These are phyloP conservation scores for Beroe ovata DNA, from an alignment of 37 sponge, comb jelly and placozoan species.

Conservation along the genomic window DNA sequence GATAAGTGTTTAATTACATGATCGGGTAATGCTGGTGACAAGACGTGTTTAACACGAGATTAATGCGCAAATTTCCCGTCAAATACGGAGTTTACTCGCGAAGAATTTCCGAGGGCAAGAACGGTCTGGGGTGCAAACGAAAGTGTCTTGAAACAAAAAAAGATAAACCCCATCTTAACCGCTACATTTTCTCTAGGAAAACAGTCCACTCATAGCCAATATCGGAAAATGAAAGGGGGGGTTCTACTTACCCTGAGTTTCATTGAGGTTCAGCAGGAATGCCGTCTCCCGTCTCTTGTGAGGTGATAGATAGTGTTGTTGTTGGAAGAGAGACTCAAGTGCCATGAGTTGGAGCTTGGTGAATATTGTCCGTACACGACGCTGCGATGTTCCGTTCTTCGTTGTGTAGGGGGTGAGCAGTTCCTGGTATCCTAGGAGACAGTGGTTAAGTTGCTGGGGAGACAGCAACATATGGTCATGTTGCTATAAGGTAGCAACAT, in stretches of 20 bases:
- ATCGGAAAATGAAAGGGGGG: no score
- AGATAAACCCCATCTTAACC: no score
- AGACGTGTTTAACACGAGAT: neutral
- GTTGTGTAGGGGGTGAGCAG: slow-evolving; percentile 64
- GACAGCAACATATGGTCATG: no score
- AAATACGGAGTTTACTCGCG: no score
- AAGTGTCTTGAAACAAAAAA: no score
- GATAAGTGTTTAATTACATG: neutral
- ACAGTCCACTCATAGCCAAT: no score
- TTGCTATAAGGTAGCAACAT: no score
- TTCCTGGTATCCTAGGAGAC: slow-evolving; percentile 19
- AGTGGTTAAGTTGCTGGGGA: no score
- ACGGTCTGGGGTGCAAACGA: no score
- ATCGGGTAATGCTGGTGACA: neutral
- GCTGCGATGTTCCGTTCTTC: slow-evolving; percentile 60
- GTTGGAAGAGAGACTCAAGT: slow-evolving; percentile 35
- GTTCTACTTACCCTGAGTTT: slow-evolving; percentile 55
- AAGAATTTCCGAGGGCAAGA: no score
- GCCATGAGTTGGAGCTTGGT: slow-evolving; percentile 67
- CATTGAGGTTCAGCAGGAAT: slow-evolving; percentile 47
- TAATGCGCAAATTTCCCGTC: no score
- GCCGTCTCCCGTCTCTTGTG: slow-evolving; percentile 54
- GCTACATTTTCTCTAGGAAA: no score
- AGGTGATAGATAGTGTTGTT: slow-evolving; percentile 60
- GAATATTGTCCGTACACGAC: slow-evolving; percentile 37